Conservation (phyloP, 2,888 invertebrate genomes). For the Ephialtes manifestator region DNA sequence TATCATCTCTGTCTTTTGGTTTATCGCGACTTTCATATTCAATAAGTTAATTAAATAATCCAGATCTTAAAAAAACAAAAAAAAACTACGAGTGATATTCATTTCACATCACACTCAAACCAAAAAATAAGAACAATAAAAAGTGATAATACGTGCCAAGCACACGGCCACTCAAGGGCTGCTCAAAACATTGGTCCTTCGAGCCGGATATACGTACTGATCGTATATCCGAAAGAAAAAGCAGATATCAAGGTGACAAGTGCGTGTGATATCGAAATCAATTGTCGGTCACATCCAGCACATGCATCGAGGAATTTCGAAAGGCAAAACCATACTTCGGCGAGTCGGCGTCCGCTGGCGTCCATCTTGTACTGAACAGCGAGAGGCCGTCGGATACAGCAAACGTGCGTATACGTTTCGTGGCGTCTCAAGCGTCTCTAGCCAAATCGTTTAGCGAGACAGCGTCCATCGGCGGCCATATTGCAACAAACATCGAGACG, state of each 20-base stretch:
- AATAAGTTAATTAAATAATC: no score
- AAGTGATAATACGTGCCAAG: constrained; percentile 7
- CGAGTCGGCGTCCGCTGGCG: not conserved
- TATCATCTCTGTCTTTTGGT: no score
- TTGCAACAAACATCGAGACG: not conserved
- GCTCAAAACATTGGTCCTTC: constrained; percentile 35
- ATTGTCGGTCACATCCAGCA: not conserved
- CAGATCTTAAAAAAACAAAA: not conserved
- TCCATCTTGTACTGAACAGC: no score
- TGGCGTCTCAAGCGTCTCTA: constrained; percentile 15
- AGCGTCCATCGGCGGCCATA: not conserved
- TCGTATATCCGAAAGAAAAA: no score
- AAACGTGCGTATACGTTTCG: not conserved
- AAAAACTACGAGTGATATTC: not conserved
- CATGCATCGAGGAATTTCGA: not conserved
- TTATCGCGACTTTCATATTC: no score
- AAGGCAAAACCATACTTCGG: no score
- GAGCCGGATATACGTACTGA: constrained; percentile 38
- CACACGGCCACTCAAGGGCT: no score
- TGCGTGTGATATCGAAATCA: not conserved
- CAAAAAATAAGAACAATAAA: constrained; percentile 9
- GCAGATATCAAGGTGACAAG: not conserved
- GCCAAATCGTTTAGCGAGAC: not conserved
- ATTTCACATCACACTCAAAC: not conserved
- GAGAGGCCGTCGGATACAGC: not conserved